Conservation (phyloP, 2,888 invertebrate genomes). For the Diloba caeruleocephala region DNA sequence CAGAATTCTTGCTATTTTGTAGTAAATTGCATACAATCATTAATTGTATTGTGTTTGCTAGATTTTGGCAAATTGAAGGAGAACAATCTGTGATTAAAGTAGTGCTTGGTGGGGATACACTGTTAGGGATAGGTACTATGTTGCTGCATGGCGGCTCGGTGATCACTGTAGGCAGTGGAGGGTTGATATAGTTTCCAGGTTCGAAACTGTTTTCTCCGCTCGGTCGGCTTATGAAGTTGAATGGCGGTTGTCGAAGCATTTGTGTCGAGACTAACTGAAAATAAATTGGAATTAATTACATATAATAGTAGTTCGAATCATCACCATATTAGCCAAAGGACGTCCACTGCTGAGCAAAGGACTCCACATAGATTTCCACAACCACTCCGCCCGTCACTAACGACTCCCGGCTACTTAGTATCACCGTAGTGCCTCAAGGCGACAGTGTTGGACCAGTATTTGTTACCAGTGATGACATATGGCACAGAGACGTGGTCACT, state of each 20-base stretch:
- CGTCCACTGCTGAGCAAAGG: no score
- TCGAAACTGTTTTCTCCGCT: slow-evolving; percentile 55
- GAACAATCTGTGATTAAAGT: slow-evolving; percentile 77
- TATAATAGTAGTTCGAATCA: no score
- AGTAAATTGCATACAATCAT: slow-evolving; percentile 76
- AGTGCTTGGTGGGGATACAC: slow-evolving; percentile 52
- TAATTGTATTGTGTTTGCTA: slow-evolving; percentile 76
- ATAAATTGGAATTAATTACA: slow-evolving; percentile 2
- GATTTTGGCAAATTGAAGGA: slow-evolving; percentile 73
- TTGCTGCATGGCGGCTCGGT: slow-evolving; percentile 50
- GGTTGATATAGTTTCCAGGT: slow-evolving; percentile 38
- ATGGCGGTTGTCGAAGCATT: slow-evolving; percentile 54
- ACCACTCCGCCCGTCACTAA: no score
- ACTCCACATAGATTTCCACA: no score
- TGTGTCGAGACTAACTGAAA: slow-evolving; percentile 65
- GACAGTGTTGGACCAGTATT: no score
- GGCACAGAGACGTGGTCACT: no score
- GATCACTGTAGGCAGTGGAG: slow-evolving; percentile 36
- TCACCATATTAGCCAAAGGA: no score
- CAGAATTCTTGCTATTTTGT: slow-evolving; percentile 64
- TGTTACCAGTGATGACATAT: no score
- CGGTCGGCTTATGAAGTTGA: slow-evolving; percentile 52
- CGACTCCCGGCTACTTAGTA: no score
- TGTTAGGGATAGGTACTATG: slow-evolving; percentile 45
- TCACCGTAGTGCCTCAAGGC: no score